These are phyloP conservation scores for Patagioenas fasciata DNA, from an alignment of 2,113 vertebrate species.

Conservation along the genomic window DNA sequence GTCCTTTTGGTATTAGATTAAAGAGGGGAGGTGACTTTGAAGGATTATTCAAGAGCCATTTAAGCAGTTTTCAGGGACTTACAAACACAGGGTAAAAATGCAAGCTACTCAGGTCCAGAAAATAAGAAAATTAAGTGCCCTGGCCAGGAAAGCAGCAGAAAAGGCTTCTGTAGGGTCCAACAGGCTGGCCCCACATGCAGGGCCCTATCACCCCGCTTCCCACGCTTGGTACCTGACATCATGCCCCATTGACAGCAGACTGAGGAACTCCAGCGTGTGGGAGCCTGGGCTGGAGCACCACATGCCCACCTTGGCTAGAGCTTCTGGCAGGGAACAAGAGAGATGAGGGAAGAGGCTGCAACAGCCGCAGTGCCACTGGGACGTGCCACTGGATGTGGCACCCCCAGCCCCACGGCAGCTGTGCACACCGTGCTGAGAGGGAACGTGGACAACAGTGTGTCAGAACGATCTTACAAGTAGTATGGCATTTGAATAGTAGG, in stretches of 20 bases:
- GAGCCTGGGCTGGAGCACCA: neutral
- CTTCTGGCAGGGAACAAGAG: neutral
- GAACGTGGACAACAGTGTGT: neutral
- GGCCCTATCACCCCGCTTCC: neutral
- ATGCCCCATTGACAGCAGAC: neutral
- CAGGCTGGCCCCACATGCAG: neutral
- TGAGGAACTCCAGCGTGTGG: neutral
- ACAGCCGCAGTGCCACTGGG: rapidly evolving
- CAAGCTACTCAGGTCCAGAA: neutral
- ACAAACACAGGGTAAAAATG: neutral
- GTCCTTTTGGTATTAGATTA: constrained; percentile 47
- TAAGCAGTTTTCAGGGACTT: constrained; percentile 45
- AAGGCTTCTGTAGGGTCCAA: neutral
- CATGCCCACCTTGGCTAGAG: neutral
- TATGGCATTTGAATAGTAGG: neutral
- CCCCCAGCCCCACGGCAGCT: neutral
- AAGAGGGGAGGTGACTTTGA: constrained; percentile 58
- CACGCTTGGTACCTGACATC: rapidly evolving
- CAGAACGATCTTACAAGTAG: neutral
- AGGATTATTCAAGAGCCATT: constrained; percentile 52
- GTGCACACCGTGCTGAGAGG: neutral
- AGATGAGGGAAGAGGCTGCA: rapidly evolving
- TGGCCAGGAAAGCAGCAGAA: neutral
- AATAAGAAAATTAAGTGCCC: neutral
- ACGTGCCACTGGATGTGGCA: neutral